Evolutionary conservation across 2,113 vertebrate species (phyloP), one percentile per base, ranked within the genome.

Genomic region (Motacilla tschutschensis): DNA sequence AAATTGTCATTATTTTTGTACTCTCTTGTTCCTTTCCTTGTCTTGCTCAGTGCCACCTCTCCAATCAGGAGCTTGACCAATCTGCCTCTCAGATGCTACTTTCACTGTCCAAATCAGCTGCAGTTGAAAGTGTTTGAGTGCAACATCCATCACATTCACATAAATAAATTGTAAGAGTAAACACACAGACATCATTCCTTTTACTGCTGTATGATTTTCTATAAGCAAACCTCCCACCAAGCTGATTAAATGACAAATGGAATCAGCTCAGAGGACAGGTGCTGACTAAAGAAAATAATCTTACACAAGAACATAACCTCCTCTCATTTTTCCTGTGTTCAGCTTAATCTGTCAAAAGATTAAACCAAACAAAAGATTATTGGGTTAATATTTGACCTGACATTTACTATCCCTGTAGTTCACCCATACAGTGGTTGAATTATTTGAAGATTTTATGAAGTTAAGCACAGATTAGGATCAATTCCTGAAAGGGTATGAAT

Each of bases 331-430:
- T 54, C 59, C 63, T 8, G 3, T 28, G 22, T 54, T 73, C 87
- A 82, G 55, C 31, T 76, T 79, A 31, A 82, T 38, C 78, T 76
- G 79, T 43, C 69, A 20, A 31, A 84, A 87, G 55, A 47, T 73
- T 82, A 87, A 88, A 70, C 24, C 43, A 81, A 85, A 79, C 31
- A 31, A 26, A 58, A 72, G 38, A 69, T 88, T 50, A 72, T 24
- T 14, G 4, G 26, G 66, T 86, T 69, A 79, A 57, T 47, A 58
- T 38, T 17, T 48, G 17, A 75, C 59, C 43, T 47, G 76, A 51
- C 57, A 31, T 71, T 77, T 79, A 62, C 31, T 28, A 29, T 50
- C 63, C 13, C 15, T 35, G 35, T 44, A 29, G 29, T 73, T 79
- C 35, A 73, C 12, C 19, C 47, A 71, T 53, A 60, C 22, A 60